Conservation (phyloP, 1,140 invertebrate genomes). For the Tetramorium simillimum region DNA sequence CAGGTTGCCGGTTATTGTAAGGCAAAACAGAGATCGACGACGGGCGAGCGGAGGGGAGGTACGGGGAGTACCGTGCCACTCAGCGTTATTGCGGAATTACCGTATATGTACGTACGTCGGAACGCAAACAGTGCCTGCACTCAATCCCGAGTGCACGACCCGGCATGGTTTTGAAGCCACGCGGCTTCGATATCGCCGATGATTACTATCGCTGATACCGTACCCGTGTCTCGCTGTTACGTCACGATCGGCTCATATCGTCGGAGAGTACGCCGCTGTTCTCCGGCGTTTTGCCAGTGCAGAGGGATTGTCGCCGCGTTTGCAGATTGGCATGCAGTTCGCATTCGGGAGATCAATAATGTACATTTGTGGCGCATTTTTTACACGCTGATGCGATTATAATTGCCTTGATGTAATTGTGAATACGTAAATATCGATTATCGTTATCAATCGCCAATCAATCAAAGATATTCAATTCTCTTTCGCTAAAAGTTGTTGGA, state of each 20-base stretch:
- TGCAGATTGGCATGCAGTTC: slow-evolving; percentile 13
- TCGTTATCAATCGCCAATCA: background rate
- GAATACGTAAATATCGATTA: background rate
- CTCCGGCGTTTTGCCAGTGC: slow-evolving; percentile 19
- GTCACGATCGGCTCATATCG: slow-evolving; percentile 32
- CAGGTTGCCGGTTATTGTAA: slow-evolving; percentile 69
- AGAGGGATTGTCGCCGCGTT: slow-evolving; percentile 14
- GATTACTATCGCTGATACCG: slow-evolving; percentile 54
- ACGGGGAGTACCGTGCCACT: slow-evolving; percentile 55
- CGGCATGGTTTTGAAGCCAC: slow-evolving; percentile 55
- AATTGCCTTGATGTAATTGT: background rate
- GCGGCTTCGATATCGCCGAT: slow-evolving; percentile 64
- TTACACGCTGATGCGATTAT: background rate
- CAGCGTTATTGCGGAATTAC: slow-evolving; percentile 72
- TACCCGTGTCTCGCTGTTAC: slow-evolving; percentile 45
- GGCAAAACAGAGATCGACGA: background rate
- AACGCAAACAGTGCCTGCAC: slow-evolving; percentile 63
- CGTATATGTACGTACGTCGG: slow-evolving; percentile 55
- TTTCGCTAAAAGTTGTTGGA: background rate
- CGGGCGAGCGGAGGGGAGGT: background rate
- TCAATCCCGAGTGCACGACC: slow-evolving; percentile 53
- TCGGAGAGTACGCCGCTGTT: slow-evolving; percentile 20
- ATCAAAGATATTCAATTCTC: background rate
- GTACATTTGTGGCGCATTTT: background rate
- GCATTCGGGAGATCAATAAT: background rate